Base-by-base conservation (phyloP, 2,113 vertebrate genomes). In the Centropus unirufus region DNA sequence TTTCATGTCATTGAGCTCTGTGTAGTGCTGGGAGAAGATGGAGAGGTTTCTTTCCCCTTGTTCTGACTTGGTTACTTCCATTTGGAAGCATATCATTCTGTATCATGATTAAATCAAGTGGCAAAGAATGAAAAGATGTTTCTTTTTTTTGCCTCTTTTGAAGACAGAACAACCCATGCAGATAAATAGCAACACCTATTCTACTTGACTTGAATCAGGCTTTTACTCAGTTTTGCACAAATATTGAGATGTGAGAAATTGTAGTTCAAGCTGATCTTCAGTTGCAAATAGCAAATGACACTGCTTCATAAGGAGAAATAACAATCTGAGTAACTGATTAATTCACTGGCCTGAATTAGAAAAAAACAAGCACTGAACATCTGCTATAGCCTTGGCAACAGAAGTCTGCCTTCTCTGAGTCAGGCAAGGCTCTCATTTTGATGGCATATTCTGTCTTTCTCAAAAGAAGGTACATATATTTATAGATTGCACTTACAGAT, bases 331-430 rank as follows among this genome's bases (percentile, higher is more conserved):
- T 84, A 92, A 83, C 16, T 74, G 87, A 66, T 78, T 39, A 87
- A 92, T 84, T 92, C 61, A 87, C 57, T 92, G 69, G 26, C 64
- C 84, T 80, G 63, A 86, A 74, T 92, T 83, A 66, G 54, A 77
- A 10, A 13, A 67, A 89, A 54, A 36, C 51, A 66, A 96, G 91
- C 52, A 67, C 42, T 57, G 24, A 94, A 87, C 92, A 92, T 91
- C 77, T 91, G 73, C 77, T 94, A 5, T 84, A 95, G 74, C 66
- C 47, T 75, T 95, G 84, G 34, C 22, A 70, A 61, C 18, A 59
- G 58, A 27, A 80, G 9, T 42, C 44, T 83, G 47, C 10, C 49
- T 85, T 77, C 62, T 88, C 22, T 79, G 58, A 85, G 32, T 90
- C 58, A 88, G 34, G 30, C 40, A 79, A 70, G 39, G 46, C 39